Base-by-base conservation (phyloP, 2,888 invertebrate genomes). In the Tanypteryx hageni region DNA sequence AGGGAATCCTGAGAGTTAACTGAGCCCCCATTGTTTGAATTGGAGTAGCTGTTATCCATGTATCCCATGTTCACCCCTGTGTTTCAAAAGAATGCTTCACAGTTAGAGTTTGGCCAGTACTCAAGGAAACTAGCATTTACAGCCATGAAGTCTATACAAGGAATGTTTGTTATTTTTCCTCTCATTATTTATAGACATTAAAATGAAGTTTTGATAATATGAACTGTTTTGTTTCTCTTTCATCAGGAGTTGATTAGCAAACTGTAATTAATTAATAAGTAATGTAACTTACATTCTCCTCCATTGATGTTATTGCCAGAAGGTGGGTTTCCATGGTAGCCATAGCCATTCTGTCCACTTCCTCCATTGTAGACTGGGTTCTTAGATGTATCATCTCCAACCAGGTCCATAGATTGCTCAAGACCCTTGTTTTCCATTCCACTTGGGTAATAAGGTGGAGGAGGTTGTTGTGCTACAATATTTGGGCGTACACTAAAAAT, bases 1-100 rank as follows among this genome's bases (percentile, higher is more conserved):
- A 99, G 95, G 76, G 98, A 98, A 95, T 98, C 98, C 95, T 98
- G 98, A 8, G 98, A 98, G 95, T 99, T 98, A 92, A 98, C 98
- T 94, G 98, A 98, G 93, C 98, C 98, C n/a, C 98, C 98, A 95
- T 98, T 98, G 96, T 98, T 98, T 93, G 98, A 98, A 95, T 98
- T 98, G 93, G 98, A 98, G 95, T 98, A 98, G 95, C 98, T 98
- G 95, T 98, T 98, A 95, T 98, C 98, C 95, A 98, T 97, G 95
- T 98, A 98, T 93, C 97, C 98, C 97, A 98, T 98, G 95, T 98
- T 98, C 93, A 97, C 97, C 97, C 98, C 98, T 98, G 95, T 16
- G 44, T 44, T 44, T 44, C 44, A 44, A 44, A 44, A 44, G 44
- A 44, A 44, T 44, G 44, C 44, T 44, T 44, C 44, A 44, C 44